Evolutionary conservation across 2,113 vertebrate genomes (phyloP), one percentile per base, ranked within the genome.

Genomic region (Nothoprocta pentlandii): DNA sequence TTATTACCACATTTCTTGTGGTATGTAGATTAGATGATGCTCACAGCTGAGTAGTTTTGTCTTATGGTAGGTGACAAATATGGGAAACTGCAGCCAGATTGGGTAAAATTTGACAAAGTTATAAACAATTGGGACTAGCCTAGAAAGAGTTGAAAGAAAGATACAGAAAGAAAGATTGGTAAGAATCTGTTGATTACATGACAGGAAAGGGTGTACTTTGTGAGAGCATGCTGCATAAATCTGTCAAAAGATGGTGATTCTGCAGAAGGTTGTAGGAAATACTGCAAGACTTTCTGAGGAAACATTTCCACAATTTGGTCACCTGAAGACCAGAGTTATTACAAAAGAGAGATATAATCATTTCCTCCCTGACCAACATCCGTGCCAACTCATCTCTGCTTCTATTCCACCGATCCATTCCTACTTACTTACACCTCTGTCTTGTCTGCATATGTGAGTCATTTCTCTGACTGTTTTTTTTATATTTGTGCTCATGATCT

Each of bases 1-100:
- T 19, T 44, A 8, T 39, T 2, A 1, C 9, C 41, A 20, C 11
- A 0, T 8, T 63, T 34, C 14, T 5, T 9, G 34, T 58, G 41
- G 61, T 6, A 26, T 41, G 2, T 19, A 61, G 64, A 30, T 39
- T 28, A 91, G 61, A 30, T 63, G 54, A 16, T 44, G 12, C 28
- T 63, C 20, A 49, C 39, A 17, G 8, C 70, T 68, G 56, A 19
- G 71, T 47, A 36, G 21, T 4, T 75, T 44, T 44, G 26, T 34
- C 41, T 75, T 66, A 6, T 39, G 58, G 30, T 44, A 53, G 56
- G 39, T 10, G 39, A 21, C 10, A n/a, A 54, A 9, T 3, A 2
- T 21, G 25, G 39, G 34, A 51, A 76, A 42, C 9, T 32, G 59
- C 59, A 80, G 68, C 15, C 53, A 46, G 59, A 75, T n/a, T 17